These are phyloP conservation scores for Distichodus sexfasciatus DNA, from an alignment of 2,797 vertebrate species.

Conservation along the genomic window DNA sequence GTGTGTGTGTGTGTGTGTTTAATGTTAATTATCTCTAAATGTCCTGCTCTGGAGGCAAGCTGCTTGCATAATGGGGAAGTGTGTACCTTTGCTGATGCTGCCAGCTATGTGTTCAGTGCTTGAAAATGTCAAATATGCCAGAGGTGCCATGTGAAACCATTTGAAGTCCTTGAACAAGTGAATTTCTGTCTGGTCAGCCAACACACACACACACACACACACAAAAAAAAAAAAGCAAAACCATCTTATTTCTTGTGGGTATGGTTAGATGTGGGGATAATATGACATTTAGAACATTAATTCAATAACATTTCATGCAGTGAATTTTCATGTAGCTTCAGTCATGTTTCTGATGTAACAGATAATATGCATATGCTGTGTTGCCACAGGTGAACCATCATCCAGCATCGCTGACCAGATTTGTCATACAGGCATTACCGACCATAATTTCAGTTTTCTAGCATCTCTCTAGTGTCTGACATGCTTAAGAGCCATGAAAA, in stretches of 20 bases:
- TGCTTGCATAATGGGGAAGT: constrained; percentile 21
- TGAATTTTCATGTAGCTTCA: too few relatives aligned
- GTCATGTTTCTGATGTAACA: too few relatives aligned
- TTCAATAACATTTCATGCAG: not conserved
- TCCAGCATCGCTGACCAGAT: not conserved
- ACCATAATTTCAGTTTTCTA: not conserved
- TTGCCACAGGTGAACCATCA: not conserved
- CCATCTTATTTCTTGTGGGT: not conserved
- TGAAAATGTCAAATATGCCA: constrained; percentile 41
- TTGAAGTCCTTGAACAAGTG: constrained; percentile 17
- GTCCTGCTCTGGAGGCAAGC: constrained; percentile 10
- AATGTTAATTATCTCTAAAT: constrained; percentile 36
- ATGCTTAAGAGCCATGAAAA: too few relatives aligned
- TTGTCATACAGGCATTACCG: not conserved
- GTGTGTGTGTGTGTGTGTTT: constrained; percentile 1
- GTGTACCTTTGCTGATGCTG: constrained; percentile 19
- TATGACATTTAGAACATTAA: not conserved
- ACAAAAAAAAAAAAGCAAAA: not conserved
- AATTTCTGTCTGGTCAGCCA: constrained; percentile 34
- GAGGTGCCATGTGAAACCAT: constrained; percentile 29
- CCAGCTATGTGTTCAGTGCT: constrained; percentile 27
- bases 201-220: constrained; percentile 14
- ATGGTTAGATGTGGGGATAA: too few relatives aligned
- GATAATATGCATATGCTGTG: not conserved
- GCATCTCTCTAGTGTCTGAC: not conserved